These are phyloP conservation scores for Streptopelia turtur DNA, from an alignment of 2,797 vertebrate species.

Conservation along the genomic window DNA sequence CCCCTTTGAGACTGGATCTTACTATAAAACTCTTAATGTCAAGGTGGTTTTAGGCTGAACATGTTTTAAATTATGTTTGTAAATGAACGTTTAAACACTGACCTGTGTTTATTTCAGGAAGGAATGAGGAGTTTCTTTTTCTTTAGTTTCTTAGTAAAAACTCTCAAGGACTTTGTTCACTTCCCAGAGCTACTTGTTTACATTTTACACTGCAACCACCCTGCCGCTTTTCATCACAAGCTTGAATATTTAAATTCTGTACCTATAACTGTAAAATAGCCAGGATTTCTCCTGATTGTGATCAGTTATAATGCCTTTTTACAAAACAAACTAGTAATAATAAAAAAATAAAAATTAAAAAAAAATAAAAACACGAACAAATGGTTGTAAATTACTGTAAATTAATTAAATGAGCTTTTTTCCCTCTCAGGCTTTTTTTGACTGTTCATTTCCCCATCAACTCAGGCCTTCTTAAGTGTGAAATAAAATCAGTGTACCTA, in stretches of 20 bases:
- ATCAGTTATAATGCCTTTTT: slow-evolving; percentile 87
- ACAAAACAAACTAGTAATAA: slow-evolving; percentile 65
- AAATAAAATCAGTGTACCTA: slow-evolving; percentile 78
- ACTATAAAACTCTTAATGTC: slow-evolving; percentile 80
- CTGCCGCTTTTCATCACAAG: slow-evolving; percentile 89
- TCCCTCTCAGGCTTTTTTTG: slow-evolving; percentile 89
- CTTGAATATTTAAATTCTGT: slow-evolving; percentile 99
- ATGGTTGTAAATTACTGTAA: slow-evolving; percentile 97
- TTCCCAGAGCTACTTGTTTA: slow-evolving; percentile 99
- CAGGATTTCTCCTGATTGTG: slow-evolving; percentile 84
- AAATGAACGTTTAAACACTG: slow-evolving; percentile 78
- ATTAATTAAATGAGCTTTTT: slow-evolving; percentile 92
- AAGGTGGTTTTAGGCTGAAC: slow-evolving; percentile 84
- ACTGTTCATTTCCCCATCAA: slow-evolving; percentile 90
- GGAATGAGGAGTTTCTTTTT: slow-evolving; percentile 72
- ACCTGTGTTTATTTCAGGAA: slow-evolving; percentile 82
- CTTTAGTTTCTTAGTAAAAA: slow-evolving; percentile 79
- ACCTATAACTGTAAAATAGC: slow-evolving; percentile 90
- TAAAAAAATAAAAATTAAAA: not conserved
- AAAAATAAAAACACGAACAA: slow-evolving; percentile 17
- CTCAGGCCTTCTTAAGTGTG: slow-evolving; percentile 90
- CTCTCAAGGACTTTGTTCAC: slow-evolving; percentile 88
- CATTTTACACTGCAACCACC: slow-evolving; percentile 90
- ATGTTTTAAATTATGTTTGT: slow-evolving; percentile 84
- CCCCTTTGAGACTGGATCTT: slow-evolving; percentile 93